A percentile compares a stretch with the other conserved stretches of the same genome.
These are phyloP conservation scores for Omphaloscelis lunosa DNA, from an alignment of 2,888 invertebrate species.

Conservation along the genomic window DNA sequence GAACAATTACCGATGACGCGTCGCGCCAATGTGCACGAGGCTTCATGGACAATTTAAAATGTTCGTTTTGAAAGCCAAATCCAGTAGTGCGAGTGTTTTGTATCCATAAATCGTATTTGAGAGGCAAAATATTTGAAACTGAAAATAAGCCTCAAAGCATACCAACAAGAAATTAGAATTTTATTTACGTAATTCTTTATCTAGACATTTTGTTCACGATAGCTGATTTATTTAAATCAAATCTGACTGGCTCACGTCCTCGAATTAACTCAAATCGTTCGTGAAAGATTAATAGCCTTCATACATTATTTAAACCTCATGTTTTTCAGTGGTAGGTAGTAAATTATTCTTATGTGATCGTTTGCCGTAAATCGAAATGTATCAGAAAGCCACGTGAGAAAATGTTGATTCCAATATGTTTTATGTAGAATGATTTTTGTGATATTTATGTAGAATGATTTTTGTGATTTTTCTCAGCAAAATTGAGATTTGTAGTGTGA, in stretches of 20 bases:
- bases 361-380: background rate
- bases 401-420: background rate
- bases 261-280: conserved; percentile 10
- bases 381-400: background rate
- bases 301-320: conserved; percentile 19
- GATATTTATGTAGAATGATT: background rate
- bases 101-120: conserved; percentile 1
- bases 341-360: background rate
- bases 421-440: too few species aligned
- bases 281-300: background rate
- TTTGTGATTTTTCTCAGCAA: background rate
- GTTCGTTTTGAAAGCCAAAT: conserved; percentile 36
- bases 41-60: conserved; percentile 15
- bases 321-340: conserved; percentile 7
- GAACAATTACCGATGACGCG: too few species aligned
- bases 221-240: background rate
- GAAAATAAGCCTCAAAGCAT: background rate
- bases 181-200: background rate
- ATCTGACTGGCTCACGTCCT: background rate
- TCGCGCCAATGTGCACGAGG: too few species aligned
- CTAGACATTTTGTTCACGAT: too few species aligned
- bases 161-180: background rate
- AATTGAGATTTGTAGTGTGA: background rate
- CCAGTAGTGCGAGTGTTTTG: background rate
- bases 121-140: background rate